Conservation (phyloP, 2,113 vertebrate species). For the Daphoenositta chrysoptera region DNA sequence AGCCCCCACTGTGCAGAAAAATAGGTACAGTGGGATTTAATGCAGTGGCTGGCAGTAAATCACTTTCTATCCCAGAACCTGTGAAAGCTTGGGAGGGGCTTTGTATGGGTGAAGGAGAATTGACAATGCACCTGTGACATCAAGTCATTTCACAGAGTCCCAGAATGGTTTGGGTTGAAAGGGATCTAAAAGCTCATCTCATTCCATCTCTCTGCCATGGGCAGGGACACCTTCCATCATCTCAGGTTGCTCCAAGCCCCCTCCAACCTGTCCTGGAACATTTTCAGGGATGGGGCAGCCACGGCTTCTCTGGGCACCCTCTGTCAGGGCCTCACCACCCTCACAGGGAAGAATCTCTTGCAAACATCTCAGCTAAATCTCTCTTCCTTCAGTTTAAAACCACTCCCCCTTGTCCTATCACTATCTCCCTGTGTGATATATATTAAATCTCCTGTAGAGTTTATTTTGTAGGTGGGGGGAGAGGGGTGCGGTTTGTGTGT, state of each 20-base stretch:
- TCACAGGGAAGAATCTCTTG: not conserved
- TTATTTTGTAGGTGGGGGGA: not conserved
- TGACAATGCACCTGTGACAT: not conserved
- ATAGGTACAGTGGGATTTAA: not conserved
- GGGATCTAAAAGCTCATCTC: not conserved
- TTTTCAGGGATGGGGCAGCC: not conserved
- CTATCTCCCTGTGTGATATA: not conserved
- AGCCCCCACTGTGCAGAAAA: not conserved
- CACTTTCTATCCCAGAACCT: not conserved
- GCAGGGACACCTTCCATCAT: not conserved
- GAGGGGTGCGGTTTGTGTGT: not conserved
- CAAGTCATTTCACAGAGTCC: not conserved
- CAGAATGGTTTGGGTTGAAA: not conserved
- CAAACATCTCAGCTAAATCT: not conserved
- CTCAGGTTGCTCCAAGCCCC: not conserved
- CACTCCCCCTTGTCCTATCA: not conserved
- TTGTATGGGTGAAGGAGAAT: not conserved
- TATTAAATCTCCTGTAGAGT: not conserved
- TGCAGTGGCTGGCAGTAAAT: not conserved
- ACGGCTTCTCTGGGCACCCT: not conserved
- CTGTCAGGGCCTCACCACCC: not conserved
- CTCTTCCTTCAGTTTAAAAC: not conserved
- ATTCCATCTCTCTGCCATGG: accelerated
- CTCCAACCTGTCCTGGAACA: not conserved
- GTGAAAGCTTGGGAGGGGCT: not conserved